A percentile compares a stretch with the other conserved stretches of the same genome.
phyloP scores from a whole-genome alignment of 1,140 invertebrate genomes.

The Anoplolepis gracilipes region DNA sequence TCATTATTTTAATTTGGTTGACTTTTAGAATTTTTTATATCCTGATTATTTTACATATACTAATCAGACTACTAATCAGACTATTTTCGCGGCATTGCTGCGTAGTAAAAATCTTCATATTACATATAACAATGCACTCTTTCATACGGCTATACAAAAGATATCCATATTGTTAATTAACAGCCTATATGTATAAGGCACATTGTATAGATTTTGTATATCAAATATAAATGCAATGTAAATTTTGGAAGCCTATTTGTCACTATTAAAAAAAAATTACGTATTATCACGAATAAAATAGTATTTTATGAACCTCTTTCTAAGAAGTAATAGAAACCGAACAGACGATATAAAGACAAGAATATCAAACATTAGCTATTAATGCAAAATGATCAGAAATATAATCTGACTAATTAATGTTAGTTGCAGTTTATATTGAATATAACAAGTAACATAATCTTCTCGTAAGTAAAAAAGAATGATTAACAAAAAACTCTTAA shows the following conservation, averaged over 20 bases:
- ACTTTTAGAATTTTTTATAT: constrained; percentile 16
- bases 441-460: constrained; percentile 42
- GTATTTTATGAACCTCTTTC: background rate
- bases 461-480: constrained; percentile 28
- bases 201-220: constrained; percentile 66
- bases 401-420: constrained; percentile 17
- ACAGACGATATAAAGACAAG: background rate
- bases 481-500: constrained; percentile 14
- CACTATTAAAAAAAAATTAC: background rate
- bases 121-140: background rate
- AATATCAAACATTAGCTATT: constrained; percentile 1
- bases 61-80: background rate
- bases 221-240: constrained; percentile 60
- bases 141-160: constrained; percentile 5
- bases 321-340: constrained; percentile 1
- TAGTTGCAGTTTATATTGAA: constrained; percentile 20
- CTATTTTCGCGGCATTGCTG: background rate
- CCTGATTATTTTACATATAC: background rate
- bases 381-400: constrained; percentile 24
- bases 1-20: constrained; percentile 63
- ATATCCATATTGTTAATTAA: constrained; percentile 42
- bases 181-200: constrained; percentile 74
- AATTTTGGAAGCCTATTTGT: constrained; percentile 24
- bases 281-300: constrained; percentile 4
- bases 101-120: constrained; percentile 1